These are phyloP conservation scores for Labeo rohita DNA, from an alignment of 2,113 vertebrate genomes.

Conservation along the genomic window DNA sequence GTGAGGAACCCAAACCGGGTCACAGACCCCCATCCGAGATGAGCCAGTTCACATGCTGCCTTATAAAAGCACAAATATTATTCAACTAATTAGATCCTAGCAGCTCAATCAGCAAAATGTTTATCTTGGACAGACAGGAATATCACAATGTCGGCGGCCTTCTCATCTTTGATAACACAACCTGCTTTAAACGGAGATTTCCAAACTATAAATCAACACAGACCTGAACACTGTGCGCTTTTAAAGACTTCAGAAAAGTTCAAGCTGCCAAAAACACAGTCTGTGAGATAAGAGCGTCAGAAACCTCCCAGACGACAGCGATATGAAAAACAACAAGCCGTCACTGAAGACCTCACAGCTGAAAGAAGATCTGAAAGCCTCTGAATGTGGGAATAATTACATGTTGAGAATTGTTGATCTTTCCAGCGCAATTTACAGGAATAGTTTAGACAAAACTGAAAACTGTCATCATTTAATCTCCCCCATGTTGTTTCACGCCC, in stretches of 20 bases:
- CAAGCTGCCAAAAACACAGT: constrained; percentile 28
- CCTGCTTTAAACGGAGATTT: background rate
- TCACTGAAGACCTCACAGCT: background rate
- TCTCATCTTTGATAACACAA: background rate
- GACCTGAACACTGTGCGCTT: background rate
- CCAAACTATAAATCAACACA: constrained; percentile 5
- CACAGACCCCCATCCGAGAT: constrained; percentile 36
- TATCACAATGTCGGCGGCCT: background rate
- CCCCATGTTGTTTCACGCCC: background rate
- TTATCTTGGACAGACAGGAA: background rate
- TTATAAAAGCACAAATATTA: constrained; percentile 9
- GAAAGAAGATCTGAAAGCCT: background rate
- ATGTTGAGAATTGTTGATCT: background rate
- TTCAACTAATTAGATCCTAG: background rate
- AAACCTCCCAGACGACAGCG: constrained; percentile 2
- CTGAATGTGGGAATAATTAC: background rate
- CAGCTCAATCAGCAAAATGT: background rate
- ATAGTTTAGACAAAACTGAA: background rate
- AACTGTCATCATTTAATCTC: background rate
- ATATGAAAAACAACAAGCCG: background rate
- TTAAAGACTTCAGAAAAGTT: background rate
- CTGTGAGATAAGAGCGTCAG: constrained; percentile 2
- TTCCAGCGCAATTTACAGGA: background rate
- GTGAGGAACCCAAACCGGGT: constrained; percentile 30
- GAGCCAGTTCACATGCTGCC: background rate